A percentile compares a stretch with the other conserved stretches of the same genome.
phyloP scores from a whole-genome alignment of 2,113 vertebrate genomes.

The Melanerpes aurifrons region DNA sequence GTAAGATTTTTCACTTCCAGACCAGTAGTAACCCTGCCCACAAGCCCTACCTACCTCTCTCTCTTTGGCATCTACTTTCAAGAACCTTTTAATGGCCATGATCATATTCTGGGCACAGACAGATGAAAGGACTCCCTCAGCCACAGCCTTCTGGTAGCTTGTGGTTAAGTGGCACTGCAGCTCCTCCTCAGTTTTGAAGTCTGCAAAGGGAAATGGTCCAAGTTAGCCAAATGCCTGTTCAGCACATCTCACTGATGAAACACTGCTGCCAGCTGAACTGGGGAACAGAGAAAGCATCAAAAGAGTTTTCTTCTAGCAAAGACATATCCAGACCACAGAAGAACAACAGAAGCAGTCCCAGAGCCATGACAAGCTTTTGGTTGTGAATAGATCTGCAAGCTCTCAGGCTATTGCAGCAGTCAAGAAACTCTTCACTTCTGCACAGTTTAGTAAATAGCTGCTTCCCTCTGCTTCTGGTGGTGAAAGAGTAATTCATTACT shows the following conservation, averaged over 20 bases:
- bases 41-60: conserved; percentile 71
- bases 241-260: background rate
- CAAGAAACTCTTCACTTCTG: background rate
- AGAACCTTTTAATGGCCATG: conserved; percentile 78
- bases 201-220: conserved; percentile 63
- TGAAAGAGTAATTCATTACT: background rate
- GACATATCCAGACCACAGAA: background rate
- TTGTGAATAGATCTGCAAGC: background rate
- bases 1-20: background rate
- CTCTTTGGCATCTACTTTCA: conserved; percentile 65
- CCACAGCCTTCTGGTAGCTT: conserved; percentile 81
- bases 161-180: conserved; percentile 80
- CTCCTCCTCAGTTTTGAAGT: conserved; percentile 84
- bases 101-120: conserved; percentile 78
- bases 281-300: background rate
- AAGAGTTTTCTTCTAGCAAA: background rate
- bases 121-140: conserved; percentile 64
- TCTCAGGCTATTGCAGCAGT: background rate
- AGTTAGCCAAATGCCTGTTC: background rate
- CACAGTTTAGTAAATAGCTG: background rate
- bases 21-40: background rate
- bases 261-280: background rate
- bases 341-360: background rate
- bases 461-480: background rate
- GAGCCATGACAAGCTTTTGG: background rate